Conservation (phyloP, 2,797 vertebrate genomes). For the Natrix natrix region DNA sequence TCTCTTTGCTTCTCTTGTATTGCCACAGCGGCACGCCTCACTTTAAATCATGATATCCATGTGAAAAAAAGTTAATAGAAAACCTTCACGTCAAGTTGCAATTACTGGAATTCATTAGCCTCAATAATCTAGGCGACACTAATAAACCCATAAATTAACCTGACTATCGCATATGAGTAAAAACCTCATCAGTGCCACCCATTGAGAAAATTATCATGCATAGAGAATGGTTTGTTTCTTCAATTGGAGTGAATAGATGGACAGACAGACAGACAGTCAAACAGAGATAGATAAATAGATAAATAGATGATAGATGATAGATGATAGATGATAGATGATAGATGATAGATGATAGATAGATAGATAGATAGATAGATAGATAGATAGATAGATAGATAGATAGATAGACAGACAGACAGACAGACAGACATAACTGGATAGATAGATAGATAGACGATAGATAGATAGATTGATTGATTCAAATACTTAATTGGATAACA, state of each 20-base stretch:
- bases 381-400: no score
- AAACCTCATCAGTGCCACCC: neutral
- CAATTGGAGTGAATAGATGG: neutral
- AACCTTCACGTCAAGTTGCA: neutral
- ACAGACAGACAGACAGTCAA: no score
- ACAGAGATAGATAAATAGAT: no score
- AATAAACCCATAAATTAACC: neutral
- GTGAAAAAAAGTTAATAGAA: neutral
- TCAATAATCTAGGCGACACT: neutral
- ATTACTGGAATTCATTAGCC: neutral
- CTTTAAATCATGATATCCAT: neutral
- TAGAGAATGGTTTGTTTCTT: neutral
- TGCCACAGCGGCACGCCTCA: neutral
- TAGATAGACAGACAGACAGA: no score
- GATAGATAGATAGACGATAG: no score
- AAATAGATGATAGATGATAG: no score
- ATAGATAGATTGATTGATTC: neutral
- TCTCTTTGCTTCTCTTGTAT: neutral
- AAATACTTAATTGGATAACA: neutral
- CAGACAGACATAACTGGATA: no score
- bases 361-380: no score
- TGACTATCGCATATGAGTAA: neutral
- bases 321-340: no score
- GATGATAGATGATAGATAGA: no score
- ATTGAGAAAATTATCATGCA: neutral